Evolutionary conservation across 2,888 invertebrate species (phyloP).

Genomic region (Sialis fuliginosa): DNA sequence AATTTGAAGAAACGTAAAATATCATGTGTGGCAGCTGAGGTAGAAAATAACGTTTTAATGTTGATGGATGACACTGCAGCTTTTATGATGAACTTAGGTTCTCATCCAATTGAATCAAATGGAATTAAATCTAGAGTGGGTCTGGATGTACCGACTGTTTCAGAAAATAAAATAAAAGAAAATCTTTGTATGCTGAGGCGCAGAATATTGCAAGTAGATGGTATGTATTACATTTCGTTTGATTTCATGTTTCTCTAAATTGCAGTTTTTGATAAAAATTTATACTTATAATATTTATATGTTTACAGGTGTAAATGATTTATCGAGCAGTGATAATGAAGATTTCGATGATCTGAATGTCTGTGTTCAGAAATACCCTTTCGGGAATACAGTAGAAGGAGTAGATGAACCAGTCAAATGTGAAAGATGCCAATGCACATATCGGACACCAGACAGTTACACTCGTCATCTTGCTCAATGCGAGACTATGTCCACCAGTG

Average conservation of each 20-base stretch:
- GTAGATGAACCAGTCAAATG: constrained; percentile 57
- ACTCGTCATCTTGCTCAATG: constrained; percentile 61
- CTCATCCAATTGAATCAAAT: constrained; percentile 14
- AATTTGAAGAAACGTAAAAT: constrained; percentile 52
- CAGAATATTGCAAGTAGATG: constrained; percentile 33
- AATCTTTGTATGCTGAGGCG: constrained; percentile 20
- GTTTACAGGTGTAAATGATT: constrained; percentile 22
- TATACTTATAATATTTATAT: not conserved
- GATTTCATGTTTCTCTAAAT: not conserved
- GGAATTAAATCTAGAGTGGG: constrained; percentile 5
- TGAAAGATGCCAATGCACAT: constrained; percentile 72
- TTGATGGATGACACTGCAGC: constrained; percentile 18
- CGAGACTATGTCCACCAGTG: constrained; percentile 62
- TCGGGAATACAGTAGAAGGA: not conserved
- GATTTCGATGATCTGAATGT: constrained; percentile 18
- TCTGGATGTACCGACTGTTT: constrained; percentile 22
- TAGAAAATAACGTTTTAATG: constrained; percentile 18
- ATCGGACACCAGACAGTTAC: constrained; percentile 65
- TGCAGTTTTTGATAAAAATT: not conserved
- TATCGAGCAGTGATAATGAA: constrained; percentile 28
- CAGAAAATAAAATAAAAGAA: constrained; percentile 21
- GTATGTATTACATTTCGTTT: constrained; percentile 13
- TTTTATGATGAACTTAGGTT: constrained; percentile 15
- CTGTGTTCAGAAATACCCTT: not conserved
- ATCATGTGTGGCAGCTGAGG: constrained; percentile 13